Evolutionary conservation across 2,888 invertebrate species (phyloP).

Genomic region (Agrochola macilenta): DNA sequence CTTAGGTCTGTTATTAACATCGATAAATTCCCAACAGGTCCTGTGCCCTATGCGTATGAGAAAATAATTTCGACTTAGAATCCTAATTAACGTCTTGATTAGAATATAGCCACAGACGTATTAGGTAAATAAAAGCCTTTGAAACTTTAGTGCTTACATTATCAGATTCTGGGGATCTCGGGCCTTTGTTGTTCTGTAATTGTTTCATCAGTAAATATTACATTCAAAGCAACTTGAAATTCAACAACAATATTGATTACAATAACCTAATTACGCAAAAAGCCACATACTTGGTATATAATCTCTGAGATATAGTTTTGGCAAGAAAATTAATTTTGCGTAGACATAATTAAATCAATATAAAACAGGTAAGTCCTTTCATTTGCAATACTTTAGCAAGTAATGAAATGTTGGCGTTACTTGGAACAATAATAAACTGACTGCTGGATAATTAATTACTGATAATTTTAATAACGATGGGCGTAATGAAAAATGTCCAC

Average conservation of each 20-base stretch:
- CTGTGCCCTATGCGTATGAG: background rate
- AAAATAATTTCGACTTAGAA: conserved; percentile 5
- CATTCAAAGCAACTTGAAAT: conserved; percentile 30
- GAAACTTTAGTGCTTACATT: conserved; percentile 26
- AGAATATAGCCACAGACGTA: background rate
- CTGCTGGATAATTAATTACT: conserved; percentile 42
- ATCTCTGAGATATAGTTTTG: conserved; percentile 24
- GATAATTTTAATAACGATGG: conserved; percentile 36
- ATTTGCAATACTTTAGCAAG: conserved; percentile 43
- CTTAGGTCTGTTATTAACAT: background rate
- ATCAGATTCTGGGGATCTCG: conserved; percentile 4
- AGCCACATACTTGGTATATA: conserved; percentile 12
- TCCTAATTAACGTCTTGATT: conserved; percentile 12
- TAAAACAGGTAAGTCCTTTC: conserved; percentile 38
- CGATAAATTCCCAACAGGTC: background rate
- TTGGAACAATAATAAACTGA: conserved; percentile 45
- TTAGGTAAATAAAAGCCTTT: conserved; percentile 16
- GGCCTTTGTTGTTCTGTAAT: conserved; percentile 30
- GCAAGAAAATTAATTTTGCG: conserved; percentile 47
- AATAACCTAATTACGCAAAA: conserved; percentile 43
- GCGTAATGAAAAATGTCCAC: conserved; percentile 39
- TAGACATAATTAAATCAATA: conserved; percentile 38
- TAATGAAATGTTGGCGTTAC: conserved; percentile 42
- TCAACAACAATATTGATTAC: conserved; percentile 46
- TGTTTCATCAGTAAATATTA: conserved; percentile 34